phyloP scores from a whole-genome alignment of 2,797 vertebrate genomes.

The Glossophaga mutica region DNA sequence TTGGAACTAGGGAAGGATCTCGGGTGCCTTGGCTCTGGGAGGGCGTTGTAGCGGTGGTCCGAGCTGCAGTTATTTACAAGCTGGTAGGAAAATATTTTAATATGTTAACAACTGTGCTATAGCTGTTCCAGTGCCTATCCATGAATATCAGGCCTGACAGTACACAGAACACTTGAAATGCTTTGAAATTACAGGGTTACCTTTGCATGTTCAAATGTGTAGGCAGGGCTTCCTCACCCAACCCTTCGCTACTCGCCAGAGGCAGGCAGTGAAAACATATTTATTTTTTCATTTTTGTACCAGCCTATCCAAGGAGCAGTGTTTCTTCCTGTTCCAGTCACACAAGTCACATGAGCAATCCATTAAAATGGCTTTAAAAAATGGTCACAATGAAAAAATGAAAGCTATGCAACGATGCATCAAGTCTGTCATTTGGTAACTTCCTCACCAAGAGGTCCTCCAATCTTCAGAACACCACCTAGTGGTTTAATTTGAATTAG shows the following conservation, averaged over 20 bases:
- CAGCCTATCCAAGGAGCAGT: background rate
- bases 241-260: background rate
- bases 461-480: background rate
- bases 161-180: background rate
- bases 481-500: background rate
- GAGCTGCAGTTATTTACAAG: background rate
- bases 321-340: background rate
- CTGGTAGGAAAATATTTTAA: background rate
- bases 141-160: background rate
- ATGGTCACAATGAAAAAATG: background rate
- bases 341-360: background rate
- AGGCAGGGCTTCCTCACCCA: background rate
- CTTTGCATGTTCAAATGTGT: background rate
- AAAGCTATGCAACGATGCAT: background rate
- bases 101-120: background rate
- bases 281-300: background rate
- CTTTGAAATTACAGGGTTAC: background rate
- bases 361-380: background rate
- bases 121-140: background rate
- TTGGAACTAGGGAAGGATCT: background rate
- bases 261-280: background rate
- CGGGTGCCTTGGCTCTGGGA: background rate
- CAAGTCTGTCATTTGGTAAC: background rate
- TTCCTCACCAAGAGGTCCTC: background rate
- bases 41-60: background rate